Evolutionary conservation across 2,888 invertebrate genomes (phyloP), one percentile per base, ranked within the genome.

Genomic region (Dynastes hyllus): DNA sequence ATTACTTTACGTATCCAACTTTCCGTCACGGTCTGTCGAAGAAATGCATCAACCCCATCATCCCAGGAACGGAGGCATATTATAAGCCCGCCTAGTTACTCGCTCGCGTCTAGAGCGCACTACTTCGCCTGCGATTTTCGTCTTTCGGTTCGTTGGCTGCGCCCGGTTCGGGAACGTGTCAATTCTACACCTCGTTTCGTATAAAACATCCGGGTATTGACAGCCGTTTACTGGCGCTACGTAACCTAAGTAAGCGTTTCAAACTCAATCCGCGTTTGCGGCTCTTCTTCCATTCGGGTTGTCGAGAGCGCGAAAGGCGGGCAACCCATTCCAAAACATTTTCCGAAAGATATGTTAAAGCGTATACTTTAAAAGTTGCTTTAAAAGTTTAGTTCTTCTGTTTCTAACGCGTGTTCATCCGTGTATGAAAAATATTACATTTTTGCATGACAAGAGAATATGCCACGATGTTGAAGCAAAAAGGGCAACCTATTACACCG

Each of bases 181-280:
- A 73, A 73, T 73, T 73, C 73, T 73, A 55, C 73, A 73, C 73
- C 37, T 73, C 73, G 73, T 73, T 58, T 73, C 40, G 9, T 50
- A 73, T 58, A 58, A 73, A 61, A 32, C 53, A 53, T 73, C 22
- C 45, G 58, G 58, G 58, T 40, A 73, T 40, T 73, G 73, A 73
- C 73, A 73, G 73, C 37, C 40, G 29, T 58, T 58, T 58, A 58
- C 11, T 50, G 51, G 29, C 13, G 63, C 29, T 29, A 32, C 67
- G 67, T 67, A 50, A 67, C 40, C 45, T 67, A 67, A 67, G 67
- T 67, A 67, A 67, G 45, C 67, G 67, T 67, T 67, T 50, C 50
- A 50, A 50, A 67, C 67, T 67, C 66, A 45, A 45, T 67, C 16
- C 61, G 5, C 29, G 16, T 27, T 16, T 22, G 11, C 29, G 32